These are phyloP conservation scores for Cossypha dichroa DNA, from an alignment of 2,797 vertebrate genomes.

Conservation along the genomic window DNA sequence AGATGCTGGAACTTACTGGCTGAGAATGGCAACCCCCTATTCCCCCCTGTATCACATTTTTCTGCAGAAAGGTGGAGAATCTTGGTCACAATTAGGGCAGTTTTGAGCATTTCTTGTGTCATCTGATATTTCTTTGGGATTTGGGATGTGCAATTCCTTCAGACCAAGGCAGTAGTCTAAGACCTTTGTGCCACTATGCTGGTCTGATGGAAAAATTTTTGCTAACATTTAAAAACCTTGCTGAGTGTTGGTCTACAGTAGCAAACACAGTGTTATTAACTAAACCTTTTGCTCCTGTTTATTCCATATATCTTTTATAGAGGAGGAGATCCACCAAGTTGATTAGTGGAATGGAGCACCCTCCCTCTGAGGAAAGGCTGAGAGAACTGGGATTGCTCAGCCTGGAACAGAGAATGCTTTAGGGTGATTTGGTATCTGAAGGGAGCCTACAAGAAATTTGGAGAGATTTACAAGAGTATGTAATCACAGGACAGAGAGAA, in stretches of 20 bases:
- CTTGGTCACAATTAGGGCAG: neutral
- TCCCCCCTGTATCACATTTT: fast-evolving
- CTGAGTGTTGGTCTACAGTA: neutral
- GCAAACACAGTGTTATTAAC: neutral
- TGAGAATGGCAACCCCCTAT: neutral
- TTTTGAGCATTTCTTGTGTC: neutral
- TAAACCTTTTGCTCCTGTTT: neutral
- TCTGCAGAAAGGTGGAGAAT: neutral
- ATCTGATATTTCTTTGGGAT: neutral
- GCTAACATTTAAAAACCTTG: neutral
- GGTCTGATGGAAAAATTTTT: neutral
- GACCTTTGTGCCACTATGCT: neutral
- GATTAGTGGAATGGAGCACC: neutral
- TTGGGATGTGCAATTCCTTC: neutral
- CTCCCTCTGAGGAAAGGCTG: neutral
- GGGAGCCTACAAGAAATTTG: neutral
- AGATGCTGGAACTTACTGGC: fast-evolving
- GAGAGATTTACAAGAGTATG: neutral
- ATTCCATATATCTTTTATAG: neutral
- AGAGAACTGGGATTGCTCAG: neutral
- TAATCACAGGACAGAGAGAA: neutral
- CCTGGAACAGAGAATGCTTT: neutral
- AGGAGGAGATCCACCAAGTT: too few species aligned
- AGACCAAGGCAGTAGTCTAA: neutral
- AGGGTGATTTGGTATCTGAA: neutral